These are phyloP conservation scores for Fulmarus glacialis DNA, from an alignment of 2,113 vertebrate species.

Conservation along the genomic window DNA sequence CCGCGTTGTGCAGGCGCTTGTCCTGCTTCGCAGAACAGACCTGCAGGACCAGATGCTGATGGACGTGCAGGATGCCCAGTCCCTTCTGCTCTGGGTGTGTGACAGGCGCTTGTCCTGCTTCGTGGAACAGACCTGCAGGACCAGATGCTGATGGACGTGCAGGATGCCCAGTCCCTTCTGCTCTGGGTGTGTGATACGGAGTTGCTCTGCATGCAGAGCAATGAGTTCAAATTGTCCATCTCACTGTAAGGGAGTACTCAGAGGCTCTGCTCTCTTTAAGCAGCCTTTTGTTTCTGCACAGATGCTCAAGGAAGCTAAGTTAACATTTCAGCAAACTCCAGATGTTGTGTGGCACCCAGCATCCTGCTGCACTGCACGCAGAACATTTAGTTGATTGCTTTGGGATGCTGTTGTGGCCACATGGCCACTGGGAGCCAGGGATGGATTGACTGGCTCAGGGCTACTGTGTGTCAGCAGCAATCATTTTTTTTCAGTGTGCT, in stretches of 20 bases:
- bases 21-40: background rate
- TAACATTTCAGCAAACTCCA: background rate
- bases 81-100: background rate
- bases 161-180: background rate
- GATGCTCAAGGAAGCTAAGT: background rate
- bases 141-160: background rate
- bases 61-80: background rate
- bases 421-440: background rate
- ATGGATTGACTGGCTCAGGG: background rate
- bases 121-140: background rate
- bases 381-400: background rate
- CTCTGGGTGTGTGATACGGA: background rate
- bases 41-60: background rate
- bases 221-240: background rate
- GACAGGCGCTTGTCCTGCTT: background rate
- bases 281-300: background rate
- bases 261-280: background rate
- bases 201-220: background rate
- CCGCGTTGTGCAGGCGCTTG: fast-evolving
- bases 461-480: background rate
- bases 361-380: background rate
- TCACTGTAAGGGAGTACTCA: background rate
- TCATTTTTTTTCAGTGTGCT: background rate
- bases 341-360: background rate
- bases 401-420: background rate